phyloP scores from a whole-genome alignment of 2,888 invertebrate species.

The Xestia ashworthii region DNA sequence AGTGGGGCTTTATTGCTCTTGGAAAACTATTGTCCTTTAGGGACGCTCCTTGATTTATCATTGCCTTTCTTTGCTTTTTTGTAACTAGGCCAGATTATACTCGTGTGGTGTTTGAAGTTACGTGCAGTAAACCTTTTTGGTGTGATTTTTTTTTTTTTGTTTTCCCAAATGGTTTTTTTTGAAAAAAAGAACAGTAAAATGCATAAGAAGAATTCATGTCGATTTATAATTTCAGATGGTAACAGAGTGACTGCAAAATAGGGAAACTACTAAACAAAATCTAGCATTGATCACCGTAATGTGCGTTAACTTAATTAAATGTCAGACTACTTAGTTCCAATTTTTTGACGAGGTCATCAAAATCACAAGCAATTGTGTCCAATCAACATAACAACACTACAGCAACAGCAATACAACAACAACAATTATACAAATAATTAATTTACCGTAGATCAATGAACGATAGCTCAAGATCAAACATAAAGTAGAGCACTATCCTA shows the following conservation, averaged over 20 bases:
- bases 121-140: not conserved
- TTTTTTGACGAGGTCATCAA: not conserved
- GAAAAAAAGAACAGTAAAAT: not conserved
- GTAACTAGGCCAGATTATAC: conserved; percentile 36
- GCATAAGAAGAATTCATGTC: not conserved
- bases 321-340: not conserved
- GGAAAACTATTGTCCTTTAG: conserved; percentile 60
- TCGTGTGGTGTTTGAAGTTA: conserved; percentile 22
- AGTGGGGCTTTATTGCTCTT: conserved; percentile 68
- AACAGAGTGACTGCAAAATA: not conserved
- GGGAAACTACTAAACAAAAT: not conserved
- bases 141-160: conserved; percentile 4
- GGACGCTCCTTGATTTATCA: conserved; percentile 63
- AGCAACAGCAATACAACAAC: too few relatives aligned
- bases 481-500: not conserved
- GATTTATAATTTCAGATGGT: too few relatives aligned
- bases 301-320: not conserved
- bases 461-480: not conserved
- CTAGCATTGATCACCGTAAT: not conserved
- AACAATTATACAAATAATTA: too few relatives aligned
- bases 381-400: not conserved
- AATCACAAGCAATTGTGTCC: not conserved
- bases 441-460: not conserved
- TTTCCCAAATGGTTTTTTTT: not conserved
- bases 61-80: conserved; percentile 49